Percentiles rank a stretch among this genome's conserved stretches.
phyloP scores from a whole-genome alignment of 37 sponge, comb jelly and placozoan genomes.

The Chondrosia reniformis region DNA sequence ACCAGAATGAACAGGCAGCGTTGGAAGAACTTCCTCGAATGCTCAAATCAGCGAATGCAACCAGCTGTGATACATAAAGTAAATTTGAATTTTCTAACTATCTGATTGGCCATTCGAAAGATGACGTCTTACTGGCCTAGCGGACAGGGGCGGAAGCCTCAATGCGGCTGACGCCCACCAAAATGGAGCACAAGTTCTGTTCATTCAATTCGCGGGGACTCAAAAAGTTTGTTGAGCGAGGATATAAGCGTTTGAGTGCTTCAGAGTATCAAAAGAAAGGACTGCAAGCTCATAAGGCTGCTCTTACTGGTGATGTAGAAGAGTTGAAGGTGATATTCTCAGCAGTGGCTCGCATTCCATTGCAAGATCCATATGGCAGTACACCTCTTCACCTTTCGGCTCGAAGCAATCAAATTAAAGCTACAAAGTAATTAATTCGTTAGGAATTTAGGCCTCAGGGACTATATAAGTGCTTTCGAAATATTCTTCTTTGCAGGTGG shows the following conservation, averaged over 20 bases:
- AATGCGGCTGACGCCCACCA: not conserved
- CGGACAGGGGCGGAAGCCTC: no score
- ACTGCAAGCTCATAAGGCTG: constrained; percentile 76
- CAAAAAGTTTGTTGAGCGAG: constrained; percentile 35
- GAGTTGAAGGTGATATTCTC: constrained; percentile 38
- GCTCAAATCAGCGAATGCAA: no score
- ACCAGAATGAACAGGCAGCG: no score
- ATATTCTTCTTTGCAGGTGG: constrained; percentile 39
- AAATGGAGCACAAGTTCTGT: constrained; percentile 17
- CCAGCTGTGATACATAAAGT: no score
- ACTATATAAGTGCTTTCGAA: no score
- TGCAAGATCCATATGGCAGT: constrained; percentile 45
- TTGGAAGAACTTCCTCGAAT: no score
- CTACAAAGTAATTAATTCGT: constrained; percentile 44
- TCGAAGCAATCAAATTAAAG: constrained; percentile 28
- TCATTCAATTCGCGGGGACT: constrained; percentile 38
- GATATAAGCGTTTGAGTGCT: no score
- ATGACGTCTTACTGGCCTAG: no score
- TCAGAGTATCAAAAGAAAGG: constrained; percentile 44
- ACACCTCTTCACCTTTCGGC: constrained; percentile 75
- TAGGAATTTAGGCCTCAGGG: no score
- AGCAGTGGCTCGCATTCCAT: constrained; percentile 37
- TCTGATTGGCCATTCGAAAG: no score
- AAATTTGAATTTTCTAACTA: no score
- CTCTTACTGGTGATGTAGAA: constrained; percentile 54